phyloP scores from a whole-genome alignment of 2,888 invertebrate genomes.

The Orchestes rusci region DNA sequence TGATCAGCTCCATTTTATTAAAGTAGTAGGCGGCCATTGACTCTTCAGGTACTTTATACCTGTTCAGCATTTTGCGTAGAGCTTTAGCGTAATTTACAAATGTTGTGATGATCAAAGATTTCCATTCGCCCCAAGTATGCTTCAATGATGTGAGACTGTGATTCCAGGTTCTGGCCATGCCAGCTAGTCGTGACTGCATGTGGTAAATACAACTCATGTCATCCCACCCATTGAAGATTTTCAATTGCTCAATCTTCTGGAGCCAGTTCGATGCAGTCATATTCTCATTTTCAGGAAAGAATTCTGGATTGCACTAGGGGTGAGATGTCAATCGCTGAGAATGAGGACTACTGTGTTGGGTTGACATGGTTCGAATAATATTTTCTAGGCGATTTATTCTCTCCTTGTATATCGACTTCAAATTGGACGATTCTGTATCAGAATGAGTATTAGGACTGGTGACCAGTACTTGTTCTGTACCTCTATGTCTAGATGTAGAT shows the following conservation, averaged over 20 bases:
- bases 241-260: constrained; percentile 27
- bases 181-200: constrained; percentile 24
- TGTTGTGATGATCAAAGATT: constrained; percentile 19
- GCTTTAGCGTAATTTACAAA: constrained; percentile 22
- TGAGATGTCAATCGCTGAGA: neutral
- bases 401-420: too few relatives aligned
- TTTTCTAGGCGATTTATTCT: neutral
- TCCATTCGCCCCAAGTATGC: constrained; percentile 27
- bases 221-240: constrained; percentile 23
- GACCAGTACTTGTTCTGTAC: too few relatives aligned
- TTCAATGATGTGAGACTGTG: constrained; percentile 18
- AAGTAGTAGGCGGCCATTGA: constrained; percentile 26
- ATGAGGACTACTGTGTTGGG: neutral
- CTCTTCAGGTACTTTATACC: constrained; percentile 19
- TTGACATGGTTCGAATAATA: neutral
- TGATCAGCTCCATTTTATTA: constrained; percentile 24
- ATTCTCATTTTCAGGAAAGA: neutral
- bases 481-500: too few relatives aligned
- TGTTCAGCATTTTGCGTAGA: constrained; percentile 19
- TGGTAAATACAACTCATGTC: constrained; percentile 23
- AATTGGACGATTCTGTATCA: too few relatives aligned
- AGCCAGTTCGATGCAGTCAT: constrained; percentile 12
- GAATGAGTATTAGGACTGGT: too few relatives aligned
- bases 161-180: constrained; percentile 27
- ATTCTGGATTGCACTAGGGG: neutral